Evolutionary conservation across 2,888 invertebrate genomes (phyloP).

Genomic region (Ectobius pallidus): DNA sequence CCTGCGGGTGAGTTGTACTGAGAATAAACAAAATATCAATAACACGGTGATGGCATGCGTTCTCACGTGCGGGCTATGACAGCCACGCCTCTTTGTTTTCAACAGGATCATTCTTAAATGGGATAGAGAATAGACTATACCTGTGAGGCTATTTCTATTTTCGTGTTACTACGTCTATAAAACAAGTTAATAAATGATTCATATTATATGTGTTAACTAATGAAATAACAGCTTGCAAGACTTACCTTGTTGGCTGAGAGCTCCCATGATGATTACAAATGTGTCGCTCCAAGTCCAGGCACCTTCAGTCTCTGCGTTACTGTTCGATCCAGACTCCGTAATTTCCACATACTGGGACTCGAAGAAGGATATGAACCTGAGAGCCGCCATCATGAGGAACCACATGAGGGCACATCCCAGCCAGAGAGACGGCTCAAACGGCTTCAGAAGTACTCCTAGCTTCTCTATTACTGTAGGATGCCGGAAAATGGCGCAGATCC

Average conservation of each 20-base stretch:
- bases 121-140: no score
- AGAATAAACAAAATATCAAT: no score
- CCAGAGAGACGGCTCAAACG: constrained; percentile 71
- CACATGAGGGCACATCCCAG: constrained; percentile 55
- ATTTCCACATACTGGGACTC: constrained; percentile 12
- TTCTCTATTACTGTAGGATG: constrained; percentile 74
- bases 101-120: no score
- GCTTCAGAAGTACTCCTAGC: constrained; percentile 70
- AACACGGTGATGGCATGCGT: no score
- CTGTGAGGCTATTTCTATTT: no score
- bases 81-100: no score
- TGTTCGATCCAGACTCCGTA: not conserved
- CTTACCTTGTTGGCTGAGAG: constrained; percentile 67
- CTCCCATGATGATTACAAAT: constrained; percentile 62
- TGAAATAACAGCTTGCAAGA: no score
- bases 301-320: not conserved
- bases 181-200: no score
- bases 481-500: constrained; percentile 66
- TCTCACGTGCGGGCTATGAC: no score
- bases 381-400: constrained; percentile 25
- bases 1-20: no score
- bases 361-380: constrained; percentile 25
- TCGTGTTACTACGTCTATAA: no score
- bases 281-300: constrained; percentile 52
- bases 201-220: no score